Percentiles rank a stretch among this genome's conserved stretches.
These are phyloP conservation scores for Frankliniella intonsa DNA, from an alignment of 2,888 invertebrate species.

Conservation along the genomic window DNA sequence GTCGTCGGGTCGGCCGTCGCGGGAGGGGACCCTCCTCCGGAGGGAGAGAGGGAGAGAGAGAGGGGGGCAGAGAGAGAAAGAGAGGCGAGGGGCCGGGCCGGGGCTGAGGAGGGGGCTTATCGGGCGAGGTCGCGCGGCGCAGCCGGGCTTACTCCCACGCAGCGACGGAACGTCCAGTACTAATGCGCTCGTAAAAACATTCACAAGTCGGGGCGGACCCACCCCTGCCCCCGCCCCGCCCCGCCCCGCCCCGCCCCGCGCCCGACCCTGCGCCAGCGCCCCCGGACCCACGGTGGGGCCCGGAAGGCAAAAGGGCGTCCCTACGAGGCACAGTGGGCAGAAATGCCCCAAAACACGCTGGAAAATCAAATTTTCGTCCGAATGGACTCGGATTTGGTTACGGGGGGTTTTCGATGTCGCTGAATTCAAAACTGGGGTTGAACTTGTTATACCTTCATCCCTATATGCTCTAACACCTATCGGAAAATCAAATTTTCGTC, in stretches of 20 bases:
- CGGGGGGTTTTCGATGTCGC: too few relatives aligned
- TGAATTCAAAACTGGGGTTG: too few relatives aligned
- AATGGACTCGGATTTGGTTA: too few relatives aligned
- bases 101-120: neutral
- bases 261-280: neutral
- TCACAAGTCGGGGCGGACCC: neutral
- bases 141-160: neutral
- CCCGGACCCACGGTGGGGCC: neutral
- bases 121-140: neutral
- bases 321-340: too few relatives aligned
- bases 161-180: neutral
- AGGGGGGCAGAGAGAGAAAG: neutral
- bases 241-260: neutral
- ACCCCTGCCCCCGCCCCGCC: neutral
- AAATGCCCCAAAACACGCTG: too few relatives aligned
- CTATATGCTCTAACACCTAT: too few relatives aligned
- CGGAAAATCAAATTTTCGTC: too few relatives aligned
- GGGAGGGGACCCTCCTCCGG: neutral
- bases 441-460: too few relatives aligned
- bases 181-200: conserved; percentile 23
- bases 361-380: too few relatives aligned
- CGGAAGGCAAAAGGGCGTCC: neutral
- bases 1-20: too few relatives aligned
- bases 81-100: neutral
- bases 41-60: neutral